Evolutionary conservation across 37 sponge, comb jelly and placozoan species (phyloP), one percentile per base, ranked within the genome.

Genomic region (Spongilla lacustris): DNA sequence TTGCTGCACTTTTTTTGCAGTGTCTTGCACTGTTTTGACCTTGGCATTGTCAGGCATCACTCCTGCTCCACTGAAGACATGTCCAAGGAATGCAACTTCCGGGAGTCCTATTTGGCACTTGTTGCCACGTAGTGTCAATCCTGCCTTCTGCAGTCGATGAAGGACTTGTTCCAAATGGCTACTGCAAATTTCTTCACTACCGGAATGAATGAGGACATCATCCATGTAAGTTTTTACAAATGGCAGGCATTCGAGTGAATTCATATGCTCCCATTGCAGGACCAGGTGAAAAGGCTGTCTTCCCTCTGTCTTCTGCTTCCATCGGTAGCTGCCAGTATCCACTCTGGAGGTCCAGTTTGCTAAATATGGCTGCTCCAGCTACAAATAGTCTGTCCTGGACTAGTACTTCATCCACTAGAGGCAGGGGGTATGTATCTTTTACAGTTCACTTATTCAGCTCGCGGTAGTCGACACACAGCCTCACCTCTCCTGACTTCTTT

Each of bases 251-350:
- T 22, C 67, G 27, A 5, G 26, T 58, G 50, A 92, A 92, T 46
- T 92, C 76, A 75, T 67, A 92, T 48, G 84, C 75, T 1, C 93
- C 90, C 84, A 89, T 79, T 5, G 87, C 93, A 24, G 89, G 93
- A 6, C 86, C 87, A 37, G 85, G 76, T 69, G 41, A 80, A 68
- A 93, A 89, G 30, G 88, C 90, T 38, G 93, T 89, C 50, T 85
- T 88, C 37, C 32, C 80, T 13, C 25, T 48, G 67, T 92, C 89
- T 17, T 80, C 37, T 27, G 80, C 50, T 22, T 81, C 66, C 29
- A 89, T 68, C 29, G 90, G 90, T 23, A 93, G 22, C 71, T 90
- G 94, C 84, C 87, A 89, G 73, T 84, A 89, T 0, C 88, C 90
- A 79, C 87, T 87, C 36, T 90, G 82, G 31, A 91, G 37, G 71